A percentile compares a stretch with the other conserved stretches of the same genome.
These are phyloP conservation scores for Ailurus styani DNA, from an alignment of 2,113 vertebrate species.

Conservation along the genomic window DNA sequence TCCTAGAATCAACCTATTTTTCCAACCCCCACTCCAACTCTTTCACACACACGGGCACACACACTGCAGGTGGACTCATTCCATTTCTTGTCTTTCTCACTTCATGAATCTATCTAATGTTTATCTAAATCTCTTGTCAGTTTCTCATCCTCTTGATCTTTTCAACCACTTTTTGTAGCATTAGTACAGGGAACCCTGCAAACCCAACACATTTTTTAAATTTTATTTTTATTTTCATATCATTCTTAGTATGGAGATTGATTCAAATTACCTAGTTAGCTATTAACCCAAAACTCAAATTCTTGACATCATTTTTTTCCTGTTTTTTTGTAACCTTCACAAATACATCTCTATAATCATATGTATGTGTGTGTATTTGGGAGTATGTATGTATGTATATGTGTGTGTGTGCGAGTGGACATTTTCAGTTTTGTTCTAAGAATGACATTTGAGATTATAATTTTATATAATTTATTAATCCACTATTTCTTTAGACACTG, in stretches of 20 bases:
- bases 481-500: neutral
- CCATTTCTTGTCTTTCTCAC: neutral
- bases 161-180: fast-evolving
- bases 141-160: neutral
- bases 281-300: neutral
- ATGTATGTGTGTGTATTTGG: neutral
- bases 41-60: neutral
- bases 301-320: neutral
- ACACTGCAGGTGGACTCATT: neutral
- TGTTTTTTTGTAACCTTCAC: neutral
- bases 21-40: neutral
- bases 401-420: neutral
- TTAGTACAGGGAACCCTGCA: neutral
- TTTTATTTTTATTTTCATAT: neutral
- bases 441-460: neutral
- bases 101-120: too few relatives aligned
- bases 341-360: neutral
- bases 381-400: neutral
- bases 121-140: neutral
- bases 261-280: neutral
- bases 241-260: neutral
- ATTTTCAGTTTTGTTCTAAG: neutral
- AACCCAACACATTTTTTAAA: neutral
- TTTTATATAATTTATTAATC: neutral
- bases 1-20: neutral